phyloP scores from a whole-genome alignment of 2,113 vertebrate genomes.

The Alaudala cheleensis region DNA sequence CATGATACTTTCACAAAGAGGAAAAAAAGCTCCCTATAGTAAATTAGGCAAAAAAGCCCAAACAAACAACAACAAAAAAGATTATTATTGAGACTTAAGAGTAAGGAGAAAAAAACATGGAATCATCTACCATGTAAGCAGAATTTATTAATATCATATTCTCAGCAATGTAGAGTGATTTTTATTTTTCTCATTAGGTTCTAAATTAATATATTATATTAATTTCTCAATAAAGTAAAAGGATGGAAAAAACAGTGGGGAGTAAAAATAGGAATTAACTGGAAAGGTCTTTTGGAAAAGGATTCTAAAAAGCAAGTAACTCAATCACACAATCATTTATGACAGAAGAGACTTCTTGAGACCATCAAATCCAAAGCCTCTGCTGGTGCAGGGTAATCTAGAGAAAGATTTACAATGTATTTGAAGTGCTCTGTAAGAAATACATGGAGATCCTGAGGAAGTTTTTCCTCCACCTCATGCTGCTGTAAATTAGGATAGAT shows the following conservation, averaged over 20 bases:
- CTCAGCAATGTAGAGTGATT: neutral
- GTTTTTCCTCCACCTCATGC: neutral
- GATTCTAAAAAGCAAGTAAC: neutral
- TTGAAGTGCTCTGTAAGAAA: neutral
- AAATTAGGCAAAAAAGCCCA: neutral
- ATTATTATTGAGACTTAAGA: neutral
- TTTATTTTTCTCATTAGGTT: neutral
- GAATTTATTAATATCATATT: neutral
- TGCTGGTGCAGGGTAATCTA: neutral
- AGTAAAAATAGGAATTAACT: neutral
- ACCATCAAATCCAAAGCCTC: neutral
- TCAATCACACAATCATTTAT: neutral
- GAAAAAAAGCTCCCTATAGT: neutral
- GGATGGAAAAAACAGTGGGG: neutral
- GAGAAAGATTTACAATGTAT: neutral
- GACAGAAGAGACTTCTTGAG: neutral
- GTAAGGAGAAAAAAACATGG: neutral
- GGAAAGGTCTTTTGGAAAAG: neutral
- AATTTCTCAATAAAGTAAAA: neutral
- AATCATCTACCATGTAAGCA: neutral
- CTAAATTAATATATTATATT: neutral
- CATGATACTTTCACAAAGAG: neutral
- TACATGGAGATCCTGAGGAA: neutral
- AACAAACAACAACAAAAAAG: neutral
- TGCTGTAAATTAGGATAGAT: neutral